Conservation (phyloP, 2,888 invertebrate genomes). For the Pterobdella sp. region DNA sequence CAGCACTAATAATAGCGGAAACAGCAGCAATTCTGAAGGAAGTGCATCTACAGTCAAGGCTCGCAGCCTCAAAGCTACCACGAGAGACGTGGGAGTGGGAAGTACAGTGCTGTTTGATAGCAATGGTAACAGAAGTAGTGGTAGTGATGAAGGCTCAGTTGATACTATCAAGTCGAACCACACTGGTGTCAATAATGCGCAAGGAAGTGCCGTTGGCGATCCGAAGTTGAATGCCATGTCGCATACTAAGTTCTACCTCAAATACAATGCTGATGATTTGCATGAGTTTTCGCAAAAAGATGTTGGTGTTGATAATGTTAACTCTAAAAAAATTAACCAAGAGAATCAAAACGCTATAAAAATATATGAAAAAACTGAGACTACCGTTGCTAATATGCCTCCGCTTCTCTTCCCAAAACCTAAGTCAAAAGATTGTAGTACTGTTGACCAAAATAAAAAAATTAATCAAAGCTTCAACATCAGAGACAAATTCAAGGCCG, state of each 20-base stretch:
- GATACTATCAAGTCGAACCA: not conserved
- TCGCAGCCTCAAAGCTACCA: not conserved
- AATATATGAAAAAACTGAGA: not conserved
- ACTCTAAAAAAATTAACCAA: not conserved
- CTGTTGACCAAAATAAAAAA: not conserved
- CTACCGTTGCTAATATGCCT: not conserved
- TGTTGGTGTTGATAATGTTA: not conserved
- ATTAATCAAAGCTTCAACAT: not conserved
- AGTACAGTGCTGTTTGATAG: slow-evolving; percentile 11
- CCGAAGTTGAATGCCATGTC: not conserved
- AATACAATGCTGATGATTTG: not conserved
- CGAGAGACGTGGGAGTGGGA: slow-evolving; percentile 28
- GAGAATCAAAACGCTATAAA: not conserved
- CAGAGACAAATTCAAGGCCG: not conserved
- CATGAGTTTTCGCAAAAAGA: not conserved
- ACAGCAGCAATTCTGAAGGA: slow-evolving; percentile 6
- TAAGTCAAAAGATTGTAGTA: not conserved
- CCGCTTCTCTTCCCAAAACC: not conserved
- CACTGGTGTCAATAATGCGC: not conserved
- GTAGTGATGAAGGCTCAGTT: not conserved
- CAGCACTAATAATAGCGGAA: not conserved
- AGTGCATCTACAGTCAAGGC: slow-evolving; percentile 14
- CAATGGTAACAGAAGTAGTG: slow-evolving; percentile 8
- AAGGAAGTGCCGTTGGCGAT: not conserved
- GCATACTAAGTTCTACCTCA: slow-evolving; percentile 8